Evolutionary conservation across 1,140 invertebrate species (phyloP).

Genomic region (Branchinecta lindahli): DNA sequence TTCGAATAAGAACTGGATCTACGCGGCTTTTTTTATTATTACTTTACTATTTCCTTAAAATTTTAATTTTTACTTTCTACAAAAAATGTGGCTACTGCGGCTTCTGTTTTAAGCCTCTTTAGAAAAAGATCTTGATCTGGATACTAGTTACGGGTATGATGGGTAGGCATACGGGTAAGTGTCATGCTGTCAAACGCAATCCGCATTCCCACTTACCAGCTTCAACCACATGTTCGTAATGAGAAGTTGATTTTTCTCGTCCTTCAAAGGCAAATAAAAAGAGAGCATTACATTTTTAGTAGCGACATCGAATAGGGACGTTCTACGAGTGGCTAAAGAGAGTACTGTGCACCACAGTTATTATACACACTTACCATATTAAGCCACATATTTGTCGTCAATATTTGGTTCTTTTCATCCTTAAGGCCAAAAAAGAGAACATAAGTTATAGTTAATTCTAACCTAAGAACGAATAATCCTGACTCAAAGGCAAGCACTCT

Average conservation of each 20-base stretch:
- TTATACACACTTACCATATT: slow-evolving; percentile 36
- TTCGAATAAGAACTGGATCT: too few species aligned
- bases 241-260: slow-evolving; percentile 82
- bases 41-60: too few species aligned
- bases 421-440: slow-evolving; percentile 28
- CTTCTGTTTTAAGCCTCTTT: too few species aligned
- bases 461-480: too few species aligned
- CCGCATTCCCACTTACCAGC: slow-evolving; percentile 48
- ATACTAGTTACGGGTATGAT: too few species aligned
- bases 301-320: slow-evolving; percentile 21
- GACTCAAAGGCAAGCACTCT: too few species aligned
- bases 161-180: slow-evolving; percentile 20
- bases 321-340: slow-evolving; percentile 18
- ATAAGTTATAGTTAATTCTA: neutral
- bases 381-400: slow-evolving; percentile 42
- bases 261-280: slow-evolving; percentile 39
- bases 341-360: slow-evolving; percentile 20
- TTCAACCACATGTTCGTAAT: slow-evolving; percentile 85
- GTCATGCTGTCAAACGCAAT: slow-evolving; percentile 21
- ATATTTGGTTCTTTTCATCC: slow-evolving; percentile 49
- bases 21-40: too few species aligned
- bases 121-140: too few species aligned
- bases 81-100: too few species aligned
- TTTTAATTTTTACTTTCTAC: too few species aligned
- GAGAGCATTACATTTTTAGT: slow-evolving; percentile 19